phyloP scores from a whole-genome alignment of 2,113 vertebrate species.

The Tragelaphus imberbis region DNA sequence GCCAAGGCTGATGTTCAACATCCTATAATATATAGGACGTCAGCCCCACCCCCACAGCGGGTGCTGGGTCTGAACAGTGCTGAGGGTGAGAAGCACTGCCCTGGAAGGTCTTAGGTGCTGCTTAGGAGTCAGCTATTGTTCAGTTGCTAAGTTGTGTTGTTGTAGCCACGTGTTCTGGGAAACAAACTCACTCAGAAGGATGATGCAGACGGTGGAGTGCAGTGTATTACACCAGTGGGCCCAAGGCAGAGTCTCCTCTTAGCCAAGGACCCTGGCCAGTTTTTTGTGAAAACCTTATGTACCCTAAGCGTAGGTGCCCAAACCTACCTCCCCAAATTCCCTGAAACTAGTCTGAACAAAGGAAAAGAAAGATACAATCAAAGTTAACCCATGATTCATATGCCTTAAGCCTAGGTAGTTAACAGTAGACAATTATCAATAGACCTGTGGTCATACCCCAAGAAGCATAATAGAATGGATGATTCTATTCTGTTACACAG shows the following conservation, averaged over 20 bases:
- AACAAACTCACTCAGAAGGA: background rate
- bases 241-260: background rate
- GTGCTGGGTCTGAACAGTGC: background rate
- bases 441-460: background rate
- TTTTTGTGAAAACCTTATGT: background rate
- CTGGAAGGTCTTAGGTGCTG: background rate
- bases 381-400: background rate
- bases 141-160: background rate
- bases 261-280: background rate
- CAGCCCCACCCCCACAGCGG: background rate
- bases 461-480: background rate
- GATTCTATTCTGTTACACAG: background rate
- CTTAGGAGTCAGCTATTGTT: background rate
- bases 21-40: background rate
- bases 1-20: background rate
- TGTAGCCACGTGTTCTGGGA: accelerated
- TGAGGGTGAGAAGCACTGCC: background rate
- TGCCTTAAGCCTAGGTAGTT: background rate
- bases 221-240: accelerated
- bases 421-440: background rate
- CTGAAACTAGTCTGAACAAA: background rate
- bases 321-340: background rate
- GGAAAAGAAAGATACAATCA: background rate
- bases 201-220: background rate
- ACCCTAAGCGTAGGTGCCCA: background rate